These are phyloP conservation scores for Anodontia alba DNA, from an alignment of 2,888 invertebrate genomes.

Conservation along the genomic window DNA sequence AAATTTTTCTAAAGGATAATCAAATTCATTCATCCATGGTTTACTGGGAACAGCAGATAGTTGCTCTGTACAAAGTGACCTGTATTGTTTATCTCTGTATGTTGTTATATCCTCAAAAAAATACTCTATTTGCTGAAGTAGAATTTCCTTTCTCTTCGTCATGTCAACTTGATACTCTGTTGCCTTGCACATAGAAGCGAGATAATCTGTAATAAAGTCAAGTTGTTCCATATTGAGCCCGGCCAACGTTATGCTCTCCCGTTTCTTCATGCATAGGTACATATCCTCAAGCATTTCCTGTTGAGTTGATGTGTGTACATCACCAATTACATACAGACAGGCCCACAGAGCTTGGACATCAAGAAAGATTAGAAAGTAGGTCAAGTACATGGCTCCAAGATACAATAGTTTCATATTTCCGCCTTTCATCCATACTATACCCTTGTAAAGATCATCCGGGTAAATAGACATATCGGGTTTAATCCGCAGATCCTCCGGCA, in stretches of 20 bases:
- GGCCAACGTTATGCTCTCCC: background rate
- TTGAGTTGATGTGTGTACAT: no score
- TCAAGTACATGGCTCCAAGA: slow-evolving; percentile 6
- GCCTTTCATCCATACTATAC: background rate
- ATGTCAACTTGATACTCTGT: no score
- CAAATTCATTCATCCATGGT: background rate
- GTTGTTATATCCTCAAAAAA: background rate
- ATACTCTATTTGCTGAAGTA: background rate
- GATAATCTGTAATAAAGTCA: background rate
- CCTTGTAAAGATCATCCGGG: slow-evolving; percentile 21
- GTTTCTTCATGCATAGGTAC: background rate
- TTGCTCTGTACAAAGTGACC: background rate
- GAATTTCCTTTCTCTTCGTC: background rate
- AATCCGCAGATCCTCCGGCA: slow-evolving; percentile 11
- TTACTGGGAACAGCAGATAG: background rate
- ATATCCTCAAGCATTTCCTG: background rate
- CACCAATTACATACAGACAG: background rate
- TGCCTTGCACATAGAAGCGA: background rate
- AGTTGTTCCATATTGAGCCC: background rate
- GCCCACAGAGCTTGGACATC: slow-evolving; percentile 24
- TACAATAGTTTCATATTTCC: slow-evolving; percentile 23
- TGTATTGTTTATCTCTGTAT: background rate
- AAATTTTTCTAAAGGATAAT: background rate
- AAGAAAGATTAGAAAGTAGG: background rate
- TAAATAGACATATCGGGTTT: background rate